phyloP scores from a whole-genome alignment of 2,113 vertebrate genomes.

The Zootoca vivipara region DNA sequence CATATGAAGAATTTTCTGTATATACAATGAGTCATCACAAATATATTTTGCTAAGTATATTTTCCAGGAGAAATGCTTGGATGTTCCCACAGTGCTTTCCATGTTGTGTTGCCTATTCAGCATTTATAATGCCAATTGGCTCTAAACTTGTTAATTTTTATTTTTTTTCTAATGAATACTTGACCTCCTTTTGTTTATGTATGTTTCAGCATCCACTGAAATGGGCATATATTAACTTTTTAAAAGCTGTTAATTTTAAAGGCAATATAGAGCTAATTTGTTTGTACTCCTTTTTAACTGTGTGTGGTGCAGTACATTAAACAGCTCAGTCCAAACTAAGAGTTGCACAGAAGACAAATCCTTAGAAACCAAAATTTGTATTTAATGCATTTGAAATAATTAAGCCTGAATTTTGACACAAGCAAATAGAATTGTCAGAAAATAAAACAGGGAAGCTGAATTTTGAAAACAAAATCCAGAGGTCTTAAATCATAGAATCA shows the following conservation, averaged over 20 bases:
- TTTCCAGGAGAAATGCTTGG: background rate
- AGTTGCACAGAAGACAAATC: background rate
- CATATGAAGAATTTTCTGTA: background rate
- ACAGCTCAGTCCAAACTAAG: background rate
- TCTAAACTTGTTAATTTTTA: background rate
- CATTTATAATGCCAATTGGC: background rate
- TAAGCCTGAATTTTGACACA: background rate
- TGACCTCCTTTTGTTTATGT: background rate
- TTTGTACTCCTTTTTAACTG: background rate
- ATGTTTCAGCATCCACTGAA: background rate
- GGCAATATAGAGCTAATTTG: background rate
- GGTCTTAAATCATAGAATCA: too few relatives aligned
- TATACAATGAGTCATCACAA: background rate
- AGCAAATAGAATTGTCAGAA: background rate
- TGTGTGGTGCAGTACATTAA: background rate
- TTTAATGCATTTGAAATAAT: background rate
- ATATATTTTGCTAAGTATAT: fast-evolving
- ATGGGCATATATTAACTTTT: background rate
- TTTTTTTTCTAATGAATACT: background rate
- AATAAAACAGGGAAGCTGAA: background rate
- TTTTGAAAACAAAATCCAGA: background rate
- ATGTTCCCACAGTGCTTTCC: background rate
- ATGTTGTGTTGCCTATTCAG: background rate
- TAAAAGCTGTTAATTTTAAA: constrained; percentile 11
- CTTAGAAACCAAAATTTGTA: background rate